These are phyloP conservation scores for Saccostrea cuccullata DNA, from an alignment of 1,140 invertebrate species.

Conservation along the genomic window DNA sequence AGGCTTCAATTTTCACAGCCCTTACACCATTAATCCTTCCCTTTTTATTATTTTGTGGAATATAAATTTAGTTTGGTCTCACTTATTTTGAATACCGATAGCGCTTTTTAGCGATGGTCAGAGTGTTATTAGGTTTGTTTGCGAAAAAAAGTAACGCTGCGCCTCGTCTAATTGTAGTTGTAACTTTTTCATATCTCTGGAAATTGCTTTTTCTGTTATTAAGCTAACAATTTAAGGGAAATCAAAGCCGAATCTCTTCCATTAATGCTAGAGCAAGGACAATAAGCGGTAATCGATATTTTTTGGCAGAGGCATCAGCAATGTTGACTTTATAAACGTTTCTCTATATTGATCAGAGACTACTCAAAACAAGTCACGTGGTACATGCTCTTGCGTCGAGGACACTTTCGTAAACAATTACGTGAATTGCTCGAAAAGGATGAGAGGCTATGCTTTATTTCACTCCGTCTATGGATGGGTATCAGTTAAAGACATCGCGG, in stretches of 20 bases:
- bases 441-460: not conserved
- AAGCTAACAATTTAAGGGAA: conserved; percentile 16
- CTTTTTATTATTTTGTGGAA: conserved; percentile 22
- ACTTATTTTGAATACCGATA: conserved; percentile 10
- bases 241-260: conserved; percentile 26
- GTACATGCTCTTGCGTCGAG: not conserved
- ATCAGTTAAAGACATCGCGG: not conserved
- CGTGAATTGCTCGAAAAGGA: not conserved
- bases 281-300: conserved; percentile 2
- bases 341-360: conserved; percentile 12
- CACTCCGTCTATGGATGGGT: not conserved
- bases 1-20: not conserved
- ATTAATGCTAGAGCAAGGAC: conserved; percentile 1
- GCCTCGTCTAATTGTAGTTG: conserved; percentile 4
- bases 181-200: conserved; percentile 28
- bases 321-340: conserved; percentile 22
- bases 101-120: not conserved
- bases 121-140: conserved; percentile 8
- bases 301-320: not conserved
- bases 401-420: conserved; percentile 33
- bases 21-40: not conserved
- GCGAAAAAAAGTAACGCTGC: not conserved
- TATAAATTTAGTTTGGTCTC: not conserved
- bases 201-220: conserved; percentile 29
- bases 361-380: conserved; percentile 20